phyloP scores from a whole-genome alignment of 2,797 vertebrate genomes.

The Pogonophryne albipinna region DNA sequence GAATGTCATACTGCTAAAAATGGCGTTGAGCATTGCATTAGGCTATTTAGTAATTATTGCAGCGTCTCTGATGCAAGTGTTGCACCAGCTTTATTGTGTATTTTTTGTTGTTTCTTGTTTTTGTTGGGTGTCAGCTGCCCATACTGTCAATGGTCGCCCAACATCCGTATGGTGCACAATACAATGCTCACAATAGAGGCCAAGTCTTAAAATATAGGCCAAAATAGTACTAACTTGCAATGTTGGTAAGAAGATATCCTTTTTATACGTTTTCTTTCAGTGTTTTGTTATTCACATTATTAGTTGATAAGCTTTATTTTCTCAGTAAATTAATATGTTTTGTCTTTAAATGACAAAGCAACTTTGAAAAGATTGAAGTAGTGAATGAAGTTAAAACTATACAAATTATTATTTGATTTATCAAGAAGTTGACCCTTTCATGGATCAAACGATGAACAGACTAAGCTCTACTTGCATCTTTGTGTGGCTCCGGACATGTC shows the following conservation, averaged over 20 bases:
- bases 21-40: background rate
- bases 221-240: background rate
- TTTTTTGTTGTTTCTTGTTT: background rate
- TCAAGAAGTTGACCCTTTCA: background rate
- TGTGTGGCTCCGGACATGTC: background rate
- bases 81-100: background rate
- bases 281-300: background rate
- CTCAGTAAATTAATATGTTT: background rate
- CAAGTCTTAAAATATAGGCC: background rate
- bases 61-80: background rate
- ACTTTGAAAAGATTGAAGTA: background rate
- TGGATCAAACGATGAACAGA: background rate
- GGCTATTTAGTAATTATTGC: background rate
- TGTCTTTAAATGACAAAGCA: background rate
- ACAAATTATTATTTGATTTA: background rate
- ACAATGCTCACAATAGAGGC: background rate
- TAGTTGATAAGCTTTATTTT: background rate
- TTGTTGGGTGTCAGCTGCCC: background rate
- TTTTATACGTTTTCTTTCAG: too few species aligned
- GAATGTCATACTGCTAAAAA: conserved; percentile 19
- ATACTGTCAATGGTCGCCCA: background rate
- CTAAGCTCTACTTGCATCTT: background rate
- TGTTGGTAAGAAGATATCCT: background rate
- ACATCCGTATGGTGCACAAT: background rate
- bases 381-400: background rate